Evolutionary conservation across 2,113 vertebrate species (phyloP).

Genomic region (Diadophis punctatus): DNA sequence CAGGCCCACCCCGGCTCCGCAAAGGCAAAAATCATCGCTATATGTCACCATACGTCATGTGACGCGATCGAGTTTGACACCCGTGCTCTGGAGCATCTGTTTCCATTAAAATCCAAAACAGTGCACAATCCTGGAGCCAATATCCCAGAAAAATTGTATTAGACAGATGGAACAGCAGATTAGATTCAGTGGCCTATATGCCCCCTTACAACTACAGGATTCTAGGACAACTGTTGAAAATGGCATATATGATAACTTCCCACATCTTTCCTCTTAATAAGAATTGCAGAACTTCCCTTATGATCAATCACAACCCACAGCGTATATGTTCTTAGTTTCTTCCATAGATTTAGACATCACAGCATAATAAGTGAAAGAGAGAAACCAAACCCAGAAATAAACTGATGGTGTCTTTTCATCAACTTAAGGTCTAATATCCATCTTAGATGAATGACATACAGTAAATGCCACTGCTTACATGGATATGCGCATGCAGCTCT

Average conservation of each 20-base stretch:
- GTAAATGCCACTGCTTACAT: neutral
- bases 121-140: neutral
- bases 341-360: neutral
- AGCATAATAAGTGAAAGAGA: neutral
- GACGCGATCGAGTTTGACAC: too few species aligned
- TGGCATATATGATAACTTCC: neutral
- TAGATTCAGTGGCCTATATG: neutral
- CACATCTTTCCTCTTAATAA: neutral
- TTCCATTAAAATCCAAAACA: neutral
- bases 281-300: neutral
- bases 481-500: neutral
- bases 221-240: neutral
- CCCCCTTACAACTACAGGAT: neutral
- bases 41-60: accelerated
- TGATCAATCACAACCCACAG: neutral
- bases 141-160: neutral
- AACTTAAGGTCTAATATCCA: neutral
- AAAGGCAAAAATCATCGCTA: too few species aligned
- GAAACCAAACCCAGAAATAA: neutral
- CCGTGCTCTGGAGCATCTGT: neutral
- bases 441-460: neutral
- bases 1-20: too few species aligned
- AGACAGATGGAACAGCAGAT: neutral
- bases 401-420: neutral
- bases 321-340: neutral